Percentiles rank a stretch among this genome's conserved stretches.
Conservation (phyloP, 2,113 vertebrate species). For the Leucosticte australis region DNA sequence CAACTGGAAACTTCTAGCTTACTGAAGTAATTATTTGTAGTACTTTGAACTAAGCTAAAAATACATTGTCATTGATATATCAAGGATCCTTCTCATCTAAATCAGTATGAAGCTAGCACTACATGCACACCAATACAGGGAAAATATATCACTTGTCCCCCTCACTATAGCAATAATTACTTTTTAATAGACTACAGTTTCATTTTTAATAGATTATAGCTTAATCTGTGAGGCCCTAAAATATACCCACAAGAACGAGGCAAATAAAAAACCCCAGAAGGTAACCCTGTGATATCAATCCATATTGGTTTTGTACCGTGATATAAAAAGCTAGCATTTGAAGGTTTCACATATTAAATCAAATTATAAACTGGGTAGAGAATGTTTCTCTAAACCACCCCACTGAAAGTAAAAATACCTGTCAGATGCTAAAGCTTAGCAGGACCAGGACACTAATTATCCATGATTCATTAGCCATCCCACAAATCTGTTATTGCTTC, state of each 20-base stretch:
- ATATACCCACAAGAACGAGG: background rate
- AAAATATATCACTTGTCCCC: background rate
- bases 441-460: background rate
- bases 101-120: background rate
- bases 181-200: background rate
- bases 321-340: background rate
- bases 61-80: background rate
- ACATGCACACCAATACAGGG: background rate
- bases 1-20: background rate
- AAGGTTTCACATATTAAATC: background rate
- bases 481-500: background rate
- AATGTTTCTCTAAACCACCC: background rate
- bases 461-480: background rate
- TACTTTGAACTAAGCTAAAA: background rate
- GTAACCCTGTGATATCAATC: background rate
- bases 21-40: background rate
- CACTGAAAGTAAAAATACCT: background rate
- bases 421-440: background rate
- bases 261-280: background rate
- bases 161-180: background rate
- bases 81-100: background rate
- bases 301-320: fast-evolving
- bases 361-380: background rate
- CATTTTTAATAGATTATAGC: background rate
- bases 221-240: background rate